A percentile compares a stretch with the other conserved stretches of the same genome.
Evolutionary conservation across 2,797 vertebrate genomes (phyloP).

Genomic region (Melanitta fusca): DNA sequence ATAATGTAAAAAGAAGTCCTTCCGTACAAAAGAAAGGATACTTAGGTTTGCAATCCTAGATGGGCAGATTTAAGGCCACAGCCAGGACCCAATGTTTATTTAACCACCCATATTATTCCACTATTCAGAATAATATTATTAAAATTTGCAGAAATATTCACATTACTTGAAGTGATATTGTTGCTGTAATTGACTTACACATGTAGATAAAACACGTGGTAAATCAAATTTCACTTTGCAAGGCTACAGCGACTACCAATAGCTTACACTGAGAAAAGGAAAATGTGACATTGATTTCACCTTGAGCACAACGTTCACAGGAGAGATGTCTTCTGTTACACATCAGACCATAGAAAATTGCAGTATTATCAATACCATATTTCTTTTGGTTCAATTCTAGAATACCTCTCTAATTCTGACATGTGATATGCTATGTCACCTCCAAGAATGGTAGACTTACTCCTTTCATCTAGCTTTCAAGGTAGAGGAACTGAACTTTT

Average conservation of each 20-base stretch:
- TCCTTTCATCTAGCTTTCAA: conserved; percentile 48
- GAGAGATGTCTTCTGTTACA: conserved; percentile 9
- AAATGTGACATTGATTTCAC: conserved; percentile 60
- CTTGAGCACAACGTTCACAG: neutral
- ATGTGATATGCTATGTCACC: neutral
- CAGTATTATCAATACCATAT: conserved; percentile 49
- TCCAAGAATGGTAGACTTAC: neutral
- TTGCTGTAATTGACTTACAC: neutral
- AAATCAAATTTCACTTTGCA: neutral
- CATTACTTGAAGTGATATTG: neutral
- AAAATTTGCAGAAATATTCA: neutral
- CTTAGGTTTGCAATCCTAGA: neutral
- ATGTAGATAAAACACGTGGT: neutral
- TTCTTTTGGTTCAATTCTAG: conserved; percentile 14
- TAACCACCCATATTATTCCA: neutral
- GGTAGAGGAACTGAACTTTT: neutral
- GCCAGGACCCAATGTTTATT: neutral
- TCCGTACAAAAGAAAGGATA: neutral
- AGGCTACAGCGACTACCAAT: neutral
- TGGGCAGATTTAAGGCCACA: neutral
- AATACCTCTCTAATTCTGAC: conserved; percentile 21
- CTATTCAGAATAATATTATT: neutral
- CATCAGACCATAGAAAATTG: neutral
- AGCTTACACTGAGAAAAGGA: neutral
- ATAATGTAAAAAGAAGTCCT: neutral